phyloP scores from a whole-genome alignment of 1,140 invertebrate species.

The Planococcus citri region DNA sequence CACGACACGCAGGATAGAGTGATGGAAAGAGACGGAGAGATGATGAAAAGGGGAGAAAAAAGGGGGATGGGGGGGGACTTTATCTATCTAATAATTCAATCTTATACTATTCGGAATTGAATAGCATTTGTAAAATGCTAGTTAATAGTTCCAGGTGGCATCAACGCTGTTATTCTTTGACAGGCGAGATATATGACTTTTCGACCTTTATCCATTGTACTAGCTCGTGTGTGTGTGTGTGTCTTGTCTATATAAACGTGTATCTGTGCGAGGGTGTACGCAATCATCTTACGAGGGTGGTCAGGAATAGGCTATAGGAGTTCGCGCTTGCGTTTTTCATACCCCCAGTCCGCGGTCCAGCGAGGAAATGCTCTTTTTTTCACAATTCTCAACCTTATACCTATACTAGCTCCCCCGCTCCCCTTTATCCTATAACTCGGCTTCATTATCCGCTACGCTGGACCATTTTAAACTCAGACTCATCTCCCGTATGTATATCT shows the following conservation, averaged over 20 bases:
- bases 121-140: conserved; percentile 20
- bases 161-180: conserved; percentile 19
- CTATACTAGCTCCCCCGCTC: not conserved
- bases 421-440: too few species aligned
- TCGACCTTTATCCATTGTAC: conserved; percentile 8
- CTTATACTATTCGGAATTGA: conserved; percentile 6
- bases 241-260: too few species aligned
- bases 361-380: conserved; percentile 5
- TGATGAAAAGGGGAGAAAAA: not conserved
- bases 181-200: conserved; percentile 16
- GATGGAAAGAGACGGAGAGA: too few species aligned
- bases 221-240: not conserved
- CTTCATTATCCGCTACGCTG: too few species aligned
- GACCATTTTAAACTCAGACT: too few species aligned
- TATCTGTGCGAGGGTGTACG: conserved; percentile 3
- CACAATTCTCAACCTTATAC: not conserved
- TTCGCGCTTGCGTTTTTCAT: not conserved
- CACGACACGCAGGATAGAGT: too few species aligned
- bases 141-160: conserved; percentile 19
- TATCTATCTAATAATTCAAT: conserved; percentile 18
- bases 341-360: not conserved
- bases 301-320: not conserved
- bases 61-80: not conserved
- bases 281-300: conserved; percentile 15
- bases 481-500: not conserved